Evolutionary conservation across 2,888 invertebrate species (phyloP).

Genomic region (Imbricaverruca yamaguchii): DNA sequence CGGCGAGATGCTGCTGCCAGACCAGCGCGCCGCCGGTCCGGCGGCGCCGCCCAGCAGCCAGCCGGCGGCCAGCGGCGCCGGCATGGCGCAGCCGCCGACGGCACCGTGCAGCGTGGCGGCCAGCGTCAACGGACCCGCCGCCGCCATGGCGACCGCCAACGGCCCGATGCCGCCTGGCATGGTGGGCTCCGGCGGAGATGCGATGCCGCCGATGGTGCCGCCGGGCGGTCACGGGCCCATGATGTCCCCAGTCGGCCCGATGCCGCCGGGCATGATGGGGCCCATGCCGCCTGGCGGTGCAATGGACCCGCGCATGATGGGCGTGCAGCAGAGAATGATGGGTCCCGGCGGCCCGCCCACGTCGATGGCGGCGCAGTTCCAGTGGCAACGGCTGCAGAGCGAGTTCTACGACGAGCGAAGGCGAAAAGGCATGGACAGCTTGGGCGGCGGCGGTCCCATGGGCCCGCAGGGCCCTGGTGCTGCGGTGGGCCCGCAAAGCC

Average conservation of each 20-base stretch:
- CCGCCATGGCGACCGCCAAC: slow-evolving; percentile 30
- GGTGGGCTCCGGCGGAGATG: slow-evolving; percentile 24
- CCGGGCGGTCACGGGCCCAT: slow-evolving; percentile 39
- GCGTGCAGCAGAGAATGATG: slow-evolving; percentile 34
- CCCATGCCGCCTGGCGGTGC: slow-evolving; percentile 33
- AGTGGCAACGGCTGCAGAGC: slow-evolving; percentile 85
- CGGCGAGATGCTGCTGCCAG: slow-evolving; percentile 32
- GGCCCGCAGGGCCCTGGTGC: slow-evolving; percentile 32
- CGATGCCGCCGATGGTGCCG: slow-evolving; percentile 33
- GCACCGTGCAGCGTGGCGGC: slow-evolving; percentile 26
- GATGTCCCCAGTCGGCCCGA: slow-evolving; percentile 34
- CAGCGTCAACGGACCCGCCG: slow-evolving; percentile 31
- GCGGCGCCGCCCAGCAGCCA: not conserved
- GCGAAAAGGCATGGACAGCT: slow-evolving; percentile 42
- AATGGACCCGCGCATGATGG: slow-evolving; percentile 31
- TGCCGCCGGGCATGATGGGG: slow-evolving; percentile 33
- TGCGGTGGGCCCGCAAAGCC: too few species aligned
- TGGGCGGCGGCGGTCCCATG: slow-evolving; percentile 33
- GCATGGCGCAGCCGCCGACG: too few species aligned
- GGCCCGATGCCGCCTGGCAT: slow-evolving; percentile 33
- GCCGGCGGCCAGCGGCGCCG: slow-evolving; percentile 25
- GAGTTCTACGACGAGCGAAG: slow-evolving; percentile 71
- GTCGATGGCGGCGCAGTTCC: slow-evolving; percentile 59
- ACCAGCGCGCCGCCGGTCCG: slow-evolving; percentile 15
- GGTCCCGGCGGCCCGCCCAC: slow-evolving; percentile 32